Evolutionary conservation across 2,888 invertebrate species (phyloP).

Genomic region (Erebia aethiops): DNA sequence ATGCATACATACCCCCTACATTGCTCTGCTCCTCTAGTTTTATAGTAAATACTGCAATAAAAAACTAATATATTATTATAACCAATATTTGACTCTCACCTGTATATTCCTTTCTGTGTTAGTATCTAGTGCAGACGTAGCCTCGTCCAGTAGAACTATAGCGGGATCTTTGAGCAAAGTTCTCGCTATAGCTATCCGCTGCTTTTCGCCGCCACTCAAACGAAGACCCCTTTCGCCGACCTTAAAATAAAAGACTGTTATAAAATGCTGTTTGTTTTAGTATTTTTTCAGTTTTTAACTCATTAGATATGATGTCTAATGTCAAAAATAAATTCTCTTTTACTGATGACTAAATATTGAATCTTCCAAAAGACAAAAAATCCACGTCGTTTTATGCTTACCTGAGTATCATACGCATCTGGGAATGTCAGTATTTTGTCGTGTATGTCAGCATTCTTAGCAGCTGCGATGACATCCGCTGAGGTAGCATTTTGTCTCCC

Average conservation of each 20-base stretch:
- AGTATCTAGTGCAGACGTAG: constrained; percentile 97
- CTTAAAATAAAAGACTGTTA: constrained; percentile 56
- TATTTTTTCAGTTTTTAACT: too few relatives aligned
- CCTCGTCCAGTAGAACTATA: constrained; percentile 96
- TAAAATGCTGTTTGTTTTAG: not conserved
- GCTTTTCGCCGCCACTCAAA: constrained; percentile 98
- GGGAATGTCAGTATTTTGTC: constrained; percentile 95
- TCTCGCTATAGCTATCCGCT: constrained; percentile 97
- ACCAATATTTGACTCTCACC: constrained; percentile 54
- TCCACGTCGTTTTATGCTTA: constrained; percentile 46
- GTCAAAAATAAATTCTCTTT: too few relatives aligned
- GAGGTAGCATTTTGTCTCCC: constrained; percentile 90
- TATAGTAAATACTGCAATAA: too few relatives aligned
- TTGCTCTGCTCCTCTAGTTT: too few relatives aligned
- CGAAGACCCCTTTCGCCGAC: constrained; percentile 98
- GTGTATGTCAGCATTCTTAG: constrained; percentile 96
- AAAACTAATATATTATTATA: too few relatives aligned
- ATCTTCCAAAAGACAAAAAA: too few relatives aligned
- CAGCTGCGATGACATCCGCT: constrained; percentile 93
- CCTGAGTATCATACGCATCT: constrained; percentile 92
- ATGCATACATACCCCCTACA: too few relatives aligned
- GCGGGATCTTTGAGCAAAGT: constrained; percentile 96
- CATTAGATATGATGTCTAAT: too few relatives aligned
- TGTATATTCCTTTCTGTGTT: constrained; percentile 96
- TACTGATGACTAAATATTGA: too few relatives aligned